Base-by-base conservation (phyloP, 2,797 vertebrate genomes). In the Moxostoma hubbsi region DNA sequence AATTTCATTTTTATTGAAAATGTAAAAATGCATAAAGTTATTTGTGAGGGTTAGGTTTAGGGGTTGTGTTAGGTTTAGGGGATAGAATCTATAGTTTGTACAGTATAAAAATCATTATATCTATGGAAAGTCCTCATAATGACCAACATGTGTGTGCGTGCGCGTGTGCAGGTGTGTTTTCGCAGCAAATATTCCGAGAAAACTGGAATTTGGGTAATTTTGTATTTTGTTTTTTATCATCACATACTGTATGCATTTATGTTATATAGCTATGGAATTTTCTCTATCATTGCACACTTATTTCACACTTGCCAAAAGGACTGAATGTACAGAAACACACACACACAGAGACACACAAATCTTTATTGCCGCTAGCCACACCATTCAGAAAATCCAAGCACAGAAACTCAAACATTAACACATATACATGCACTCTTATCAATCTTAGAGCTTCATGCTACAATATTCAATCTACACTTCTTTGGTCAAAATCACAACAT, bases 91-190 rank as follows among this genome's bases (percentile, higher is more conserved):
- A 18, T 18, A 18, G 18, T 18, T 18, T 18, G 1, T 18, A 1
- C 18, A 18, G 18, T 18, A 18, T 18, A 18, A 18, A 18, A 18
- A 18, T 18, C 18, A 18, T 18, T 18, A 18, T 18, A 1, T 18
- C 18, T 18, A 18, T 18, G 1, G 18, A 18, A 18, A 18, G 18
- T 18, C 18, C 18, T 18, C 18, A 18, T 18, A 18, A 18, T 18
- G 18, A 18, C 1, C 1, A 1, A 18, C 69, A 73, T 80, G 73
- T 66, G 67, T 49, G 80, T 79, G 15, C 69, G 75, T 80, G 73
- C 59, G 62, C 43, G 72, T 15, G 58, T 49, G 67, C 64, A 62
- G 58, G 82, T 77, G 54, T 78, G 62, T 79, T 54, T 78, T 51
- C n/a, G 47, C 58, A 59, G 58, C 6, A 58, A 59, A 59, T 10